Conservation (phyloP, 1,140 invertebrate species). For the Trachymyrmex cornetzi region DNA sequence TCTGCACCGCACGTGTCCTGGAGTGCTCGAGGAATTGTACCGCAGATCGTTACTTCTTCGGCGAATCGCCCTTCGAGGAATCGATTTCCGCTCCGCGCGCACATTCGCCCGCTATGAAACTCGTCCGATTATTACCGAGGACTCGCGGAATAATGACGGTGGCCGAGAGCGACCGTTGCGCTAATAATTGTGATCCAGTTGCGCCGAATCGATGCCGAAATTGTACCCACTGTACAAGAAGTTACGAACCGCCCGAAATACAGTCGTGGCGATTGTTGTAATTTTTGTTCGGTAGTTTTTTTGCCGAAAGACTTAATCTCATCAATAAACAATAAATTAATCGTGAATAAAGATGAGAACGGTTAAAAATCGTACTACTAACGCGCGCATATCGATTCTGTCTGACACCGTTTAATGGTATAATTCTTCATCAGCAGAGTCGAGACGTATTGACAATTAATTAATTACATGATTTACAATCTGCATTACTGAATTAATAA, state of each 20-base stretch:
- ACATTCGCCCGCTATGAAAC: slow-evolving; percentile 19
- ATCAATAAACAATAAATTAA: neutral
- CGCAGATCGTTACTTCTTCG: slow-evolving; percentile 51
- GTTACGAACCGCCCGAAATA: neutral
- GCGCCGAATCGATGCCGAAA: slow-evolving; percentile 33
- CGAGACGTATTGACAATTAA: neutral
- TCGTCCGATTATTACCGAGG: slow-evolving; percentile 61
- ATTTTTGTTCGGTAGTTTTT: neutral
- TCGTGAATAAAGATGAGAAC: neutral
- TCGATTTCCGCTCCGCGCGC: slow-evolving; percentile 63
- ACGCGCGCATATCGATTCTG: neutral
- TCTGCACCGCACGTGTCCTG: slow-evolving; percentile 16
- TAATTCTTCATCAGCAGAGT: neutral
- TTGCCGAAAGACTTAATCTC: neutral
- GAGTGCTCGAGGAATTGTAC: slow-evolving; percentile 3
- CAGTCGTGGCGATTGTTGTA: neutral
- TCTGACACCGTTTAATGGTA: neutral
- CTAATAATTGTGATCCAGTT: slow-evolving; percentile 67
- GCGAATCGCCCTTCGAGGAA: slow-evolving; percentile 60
- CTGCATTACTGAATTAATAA: slow-evolving; percentile 6
- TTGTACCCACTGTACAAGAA: neutral
- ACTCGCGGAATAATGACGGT: slow-evolving; percentile 50
- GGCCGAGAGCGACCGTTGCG: slow-evolving; percentile 20
- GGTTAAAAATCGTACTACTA: neutral
- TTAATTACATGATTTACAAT: neutral